These are phyloP conservation scores for Lepidocyrtoides sp. DNA, from an alignment of 2,888 invertebrate genomes.

Conservation along the genomic window DNA sequence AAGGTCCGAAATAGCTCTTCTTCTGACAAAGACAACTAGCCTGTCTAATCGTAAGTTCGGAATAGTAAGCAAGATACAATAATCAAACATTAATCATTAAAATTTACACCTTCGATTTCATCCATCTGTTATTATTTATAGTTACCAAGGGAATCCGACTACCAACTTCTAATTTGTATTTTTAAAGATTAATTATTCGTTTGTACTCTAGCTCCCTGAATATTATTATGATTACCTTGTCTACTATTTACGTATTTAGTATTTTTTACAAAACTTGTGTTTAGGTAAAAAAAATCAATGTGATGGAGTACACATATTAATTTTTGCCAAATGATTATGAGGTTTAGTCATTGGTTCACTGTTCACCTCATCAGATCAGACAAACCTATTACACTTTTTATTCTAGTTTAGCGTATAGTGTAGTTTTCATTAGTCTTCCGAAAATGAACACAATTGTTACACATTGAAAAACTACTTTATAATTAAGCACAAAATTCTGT, in stretches of 20 bases:
- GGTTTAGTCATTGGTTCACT: too few species aligned
- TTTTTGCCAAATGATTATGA: neutral
- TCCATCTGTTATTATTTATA: too few species aligned
- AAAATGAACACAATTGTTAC: slow-evolving; percentile 38
- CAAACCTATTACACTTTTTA: too few species aligned
- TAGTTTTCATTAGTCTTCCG: slow-evolving; percentile 30
- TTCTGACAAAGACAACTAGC: neutral
- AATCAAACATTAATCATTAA: neutral
- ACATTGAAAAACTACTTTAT: neutral
- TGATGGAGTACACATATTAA: neutral
- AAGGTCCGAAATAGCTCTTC: too few species aligned
- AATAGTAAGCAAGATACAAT: neutral
- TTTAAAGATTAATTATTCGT: neutral
- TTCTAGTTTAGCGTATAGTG: neutral
- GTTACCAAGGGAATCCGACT: too few species aligned
- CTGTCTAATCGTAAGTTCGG: slow-evolving; percentile 3
- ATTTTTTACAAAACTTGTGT: neutral
- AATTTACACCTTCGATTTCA: too few species aligned
- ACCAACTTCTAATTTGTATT: too few species aligned
- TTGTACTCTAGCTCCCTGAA: neutral
- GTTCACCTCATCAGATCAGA: too few species aligned
- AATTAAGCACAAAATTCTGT: neutral
- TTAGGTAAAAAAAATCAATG: neutral
- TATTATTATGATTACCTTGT: too few species aligned
- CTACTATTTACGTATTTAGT: too few species aligned